Conservation (phyloP, 2,888 invertebrate genomes). For the Hyposoter dolosus region DNA sequence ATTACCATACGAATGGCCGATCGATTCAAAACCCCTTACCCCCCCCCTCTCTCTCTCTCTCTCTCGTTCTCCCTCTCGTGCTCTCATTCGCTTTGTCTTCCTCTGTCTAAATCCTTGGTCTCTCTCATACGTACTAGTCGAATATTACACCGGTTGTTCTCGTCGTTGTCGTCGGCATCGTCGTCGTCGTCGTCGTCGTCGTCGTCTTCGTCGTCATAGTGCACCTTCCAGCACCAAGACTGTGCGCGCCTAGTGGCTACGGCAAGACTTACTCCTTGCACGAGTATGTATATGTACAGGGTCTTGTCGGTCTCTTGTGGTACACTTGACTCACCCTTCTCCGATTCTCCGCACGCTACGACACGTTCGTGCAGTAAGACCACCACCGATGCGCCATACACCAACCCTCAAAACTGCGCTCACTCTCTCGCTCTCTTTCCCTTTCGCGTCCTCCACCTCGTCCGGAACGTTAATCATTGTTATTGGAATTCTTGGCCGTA, state of each 20-base stretch:
- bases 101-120: constrained; percentile 23
- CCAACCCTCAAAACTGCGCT: constrained; percentile 68
- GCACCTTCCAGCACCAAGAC: constrained; percentile 45
- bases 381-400: constrained; percentile 64
- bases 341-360: constrained; percentile 62
- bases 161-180: constrained; percentile 24
- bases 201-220: constrained; percentile 17
- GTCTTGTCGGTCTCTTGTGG: constrained; percentile 61
- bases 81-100: background rate
- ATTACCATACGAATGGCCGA: constrained; percentile 85
- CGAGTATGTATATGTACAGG: constrained; percentile 43
- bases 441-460: constrained; percentile 63
- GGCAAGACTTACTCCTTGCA: background rate
- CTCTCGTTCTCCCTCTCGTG: constrained; percentile 21
- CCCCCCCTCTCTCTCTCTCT: constrained; percentile 53
- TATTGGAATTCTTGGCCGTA: constrained; percentile 73
- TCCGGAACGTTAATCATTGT: constrained; percentile 77
- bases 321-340: constrained; percentile 58
- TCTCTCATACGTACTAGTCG: constrained; percentile 37
- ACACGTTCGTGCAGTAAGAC: constrained; percentile 65
- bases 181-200: constrained; percentile 14
- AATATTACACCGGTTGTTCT: constrained; percentile 64
- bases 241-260: background rate
- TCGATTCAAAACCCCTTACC: constrained; percentile 81
- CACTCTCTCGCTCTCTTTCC: constrained; percentile 29